Base-by-base conservation (phyloP, 2,113 vertebrate genomes). In the Percopsis transmontana region DNA sequence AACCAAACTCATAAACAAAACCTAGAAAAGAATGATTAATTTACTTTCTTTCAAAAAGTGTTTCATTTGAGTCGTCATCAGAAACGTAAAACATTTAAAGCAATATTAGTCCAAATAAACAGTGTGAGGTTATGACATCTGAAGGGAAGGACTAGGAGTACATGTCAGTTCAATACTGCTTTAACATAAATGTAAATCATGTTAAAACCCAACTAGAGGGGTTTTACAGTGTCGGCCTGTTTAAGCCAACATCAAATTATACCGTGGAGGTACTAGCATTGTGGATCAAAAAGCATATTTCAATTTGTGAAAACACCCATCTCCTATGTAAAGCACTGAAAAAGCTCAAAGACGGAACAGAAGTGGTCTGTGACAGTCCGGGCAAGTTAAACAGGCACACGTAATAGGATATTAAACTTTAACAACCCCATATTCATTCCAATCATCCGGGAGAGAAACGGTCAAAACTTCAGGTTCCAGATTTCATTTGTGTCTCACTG, bases 371-470 rank as follows among this genome's bases (percentile, higher is more conserved):
- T 3, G 20, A 53, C 11, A 53, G 20, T 72, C 81, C 79, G 72
- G 73, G 70, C 68, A 81, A 77, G 88, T 91, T 88, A 92, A 91
- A 88, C 88, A 90, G 85, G 90, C 83, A 85, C 81, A 79, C 82
- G 89, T 91, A 91, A 91, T 89, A 86, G 84, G 87, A 91, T 88
- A 90, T 91, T 91, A 92, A 90, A 92, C 82, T 90, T 90, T 91
- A 91, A 90, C 87, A 83, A 91, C 82, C 89, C 68, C 75, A 70
- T 87, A 90, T 91, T 91, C 85, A 87, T 90, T 90, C 85, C 87
- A 91, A 88, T 89, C 87, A 87, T 90, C 84, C 85, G 71, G 82
- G 71, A 86, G 79, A 86, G 81, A 87, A 89, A 89, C 78, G 76
- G 70, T 77, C 71, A 76, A 89, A 87, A 90, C 77, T 87, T 85